These are phyloP conservation scores for Octomys mimax DNA, from an alignment of 2,797 vertebrate genomes.

Conservation along the genomic window DNA sequence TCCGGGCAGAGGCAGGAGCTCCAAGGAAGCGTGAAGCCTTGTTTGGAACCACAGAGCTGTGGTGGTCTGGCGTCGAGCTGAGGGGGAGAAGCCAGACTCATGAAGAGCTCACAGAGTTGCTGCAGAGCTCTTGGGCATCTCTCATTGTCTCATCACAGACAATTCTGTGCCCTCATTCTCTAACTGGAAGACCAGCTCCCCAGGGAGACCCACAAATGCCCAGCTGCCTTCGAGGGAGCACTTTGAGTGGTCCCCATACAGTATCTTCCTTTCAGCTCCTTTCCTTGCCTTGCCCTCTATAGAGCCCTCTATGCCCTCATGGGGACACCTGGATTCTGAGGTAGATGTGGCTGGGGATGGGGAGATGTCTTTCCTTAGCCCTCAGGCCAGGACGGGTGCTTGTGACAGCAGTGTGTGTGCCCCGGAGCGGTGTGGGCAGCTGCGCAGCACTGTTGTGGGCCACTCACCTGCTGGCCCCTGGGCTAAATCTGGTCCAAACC, in stretches of 20 bases:
- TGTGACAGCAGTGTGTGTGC: background rate
- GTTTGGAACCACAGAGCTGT: background rate
- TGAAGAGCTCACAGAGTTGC: background rate
- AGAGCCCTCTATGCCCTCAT: background rate
- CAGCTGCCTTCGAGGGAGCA: background rate
- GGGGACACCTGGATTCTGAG: background rate
- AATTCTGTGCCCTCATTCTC: background rate
- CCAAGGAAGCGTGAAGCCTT: background rate
- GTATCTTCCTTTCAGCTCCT: background rate
- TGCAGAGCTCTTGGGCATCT: background rate
- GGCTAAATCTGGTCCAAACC: constrained; percentile 62
- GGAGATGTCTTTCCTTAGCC: background rate
- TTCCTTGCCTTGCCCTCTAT: background rate
- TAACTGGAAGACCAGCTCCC: background rate
- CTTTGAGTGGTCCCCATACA: background rate
- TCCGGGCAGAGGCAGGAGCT: fast-evolving
- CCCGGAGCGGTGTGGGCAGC: background rate
- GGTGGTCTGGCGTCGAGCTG: background rate
- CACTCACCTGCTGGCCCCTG: background rate
- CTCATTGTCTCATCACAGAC: fast-evolving
- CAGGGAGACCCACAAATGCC: background rate
- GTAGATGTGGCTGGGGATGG: background rate
- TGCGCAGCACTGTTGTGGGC: no score
- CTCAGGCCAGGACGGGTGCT: background rate
- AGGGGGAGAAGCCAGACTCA: background rate